Percentiles rank a stretch among this genome's conserved stretches.
Conservation (phyloP, 1,140 invertebrate genomes). For the Macrostomum lignano region DNA sequence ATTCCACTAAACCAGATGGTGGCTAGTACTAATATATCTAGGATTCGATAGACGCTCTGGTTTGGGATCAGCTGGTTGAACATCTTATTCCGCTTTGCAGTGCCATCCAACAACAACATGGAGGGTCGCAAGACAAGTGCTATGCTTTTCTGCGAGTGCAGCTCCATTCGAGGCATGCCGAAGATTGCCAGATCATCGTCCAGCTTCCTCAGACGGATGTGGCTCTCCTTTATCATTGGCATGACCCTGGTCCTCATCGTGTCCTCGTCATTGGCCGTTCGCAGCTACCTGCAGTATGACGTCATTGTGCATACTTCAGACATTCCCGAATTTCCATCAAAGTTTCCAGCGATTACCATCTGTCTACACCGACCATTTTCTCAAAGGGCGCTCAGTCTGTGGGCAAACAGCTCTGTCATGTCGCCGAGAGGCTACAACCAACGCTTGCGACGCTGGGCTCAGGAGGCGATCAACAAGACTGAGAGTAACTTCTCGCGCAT, state of each 20-base stretch:
- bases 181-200: background rate
- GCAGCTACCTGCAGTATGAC: background rate
- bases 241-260: background rate
- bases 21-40: too few relatives aligned
- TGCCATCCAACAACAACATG: too few relatives aligned
- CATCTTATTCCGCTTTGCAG: too few relatives aligned
- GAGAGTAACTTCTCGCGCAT: too few relatives aligned
- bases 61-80: too few relatives aligned
- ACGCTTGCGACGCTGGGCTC: background rate
- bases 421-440: constrained; percentile 4
- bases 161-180: background rate
- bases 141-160: background rate
- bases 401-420: background rate
- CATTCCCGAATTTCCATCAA: too few relatives aligned
- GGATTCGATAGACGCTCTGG: too few relatives aligned
- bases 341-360: constrained; percentile 1
- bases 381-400: background rate
- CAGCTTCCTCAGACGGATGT: background rate
- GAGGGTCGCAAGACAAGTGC: too few relatives aligned
- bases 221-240: background rate
- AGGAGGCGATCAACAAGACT: too few relatives aligned
- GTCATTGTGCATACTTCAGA: background rate
- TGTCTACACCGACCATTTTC: constrained; percentile 3
- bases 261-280: background rate
- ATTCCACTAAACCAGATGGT: too few relatives aligned